These are phyloP conservation scores for Chromoteleia sp. DNA, from an alignment of 2,888 invertebrate species.

Conservation along the genomic window DNA sequence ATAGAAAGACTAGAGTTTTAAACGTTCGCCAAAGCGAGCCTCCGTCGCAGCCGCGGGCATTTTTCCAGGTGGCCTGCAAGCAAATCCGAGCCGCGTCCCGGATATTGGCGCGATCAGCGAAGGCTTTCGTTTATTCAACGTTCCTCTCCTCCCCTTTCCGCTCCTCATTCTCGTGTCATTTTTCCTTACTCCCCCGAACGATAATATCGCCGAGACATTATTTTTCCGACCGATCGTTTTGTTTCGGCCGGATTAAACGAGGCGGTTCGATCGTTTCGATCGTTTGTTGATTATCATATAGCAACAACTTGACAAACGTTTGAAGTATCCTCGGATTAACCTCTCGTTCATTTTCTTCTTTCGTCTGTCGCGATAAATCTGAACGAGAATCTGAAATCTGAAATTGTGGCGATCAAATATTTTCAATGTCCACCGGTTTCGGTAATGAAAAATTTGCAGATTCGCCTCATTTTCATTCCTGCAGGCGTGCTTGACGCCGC, in stretches of 20 bases:
- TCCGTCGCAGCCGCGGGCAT: constrained; percentile 52
- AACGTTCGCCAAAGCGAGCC: constrained; percentile 57
- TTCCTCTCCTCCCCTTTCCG: constrained; percentile 17
- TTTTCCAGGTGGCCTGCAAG: constrained; percentile 64
- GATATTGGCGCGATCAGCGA: constrained; percentile 64
- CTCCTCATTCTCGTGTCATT: constrained; percentile 29
- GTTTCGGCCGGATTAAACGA: constrained; percentile 37
- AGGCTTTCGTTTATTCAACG: constrained; percentile 59
- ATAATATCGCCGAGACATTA: constrained; percentile 30
- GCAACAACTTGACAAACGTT: constrained; percentile 8
- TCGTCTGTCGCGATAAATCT: no score
- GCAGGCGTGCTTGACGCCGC: constrained; percentile 1
- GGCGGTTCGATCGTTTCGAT: constrained; percentile 9
- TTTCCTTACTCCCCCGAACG: constrained; percentile 35
- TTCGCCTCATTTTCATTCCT: constrained; percentile 46
- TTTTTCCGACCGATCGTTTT: constrained; percentile 29
- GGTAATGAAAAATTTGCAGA: constrained; percentile 39
- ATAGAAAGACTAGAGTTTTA: constrained; percentile 57
- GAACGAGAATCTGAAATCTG: no score
- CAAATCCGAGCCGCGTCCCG: constrained; percentile 56
- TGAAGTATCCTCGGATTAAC: neutral
- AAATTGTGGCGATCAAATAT: constrained; percentile 10
- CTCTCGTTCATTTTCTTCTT: no score
- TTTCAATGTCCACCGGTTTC: constrained; percentile 18
- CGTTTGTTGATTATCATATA: constrained; percentile 18